phyloP scores from a whole-genome alignment of 2,797 vertebrate species.

The Anabacerthia variegaticeps region DNA sequence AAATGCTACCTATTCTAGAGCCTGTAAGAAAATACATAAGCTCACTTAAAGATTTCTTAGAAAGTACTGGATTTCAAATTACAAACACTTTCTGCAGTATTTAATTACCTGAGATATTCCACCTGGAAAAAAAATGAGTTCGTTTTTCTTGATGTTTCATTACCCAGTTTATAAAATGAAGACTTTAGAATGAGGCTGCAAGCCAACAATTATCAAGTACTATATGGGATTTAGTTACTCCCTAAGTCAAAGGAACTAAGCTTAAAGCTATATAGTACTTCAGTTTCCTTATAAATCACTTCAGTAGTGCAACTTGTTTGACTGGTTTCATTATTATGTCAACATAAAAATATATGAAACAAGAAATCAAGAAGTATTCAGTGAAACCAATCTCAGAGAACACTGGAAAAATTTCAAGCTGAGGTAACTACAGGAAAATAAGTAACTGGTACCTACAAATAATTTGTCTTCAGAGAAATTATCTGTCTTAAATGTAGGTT shows the following conservation, averaged over 20 bases:
- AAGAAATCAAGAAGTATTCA: constrained; percentile 31
- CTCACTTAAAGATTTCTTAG: neutral
- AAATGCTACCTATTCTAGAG: neutral
- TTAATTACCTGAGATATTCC: neutral
- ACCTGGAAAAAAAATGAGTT: neutral
- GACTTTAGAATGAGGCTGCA: neutral
- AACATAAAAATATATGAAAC: neutral
- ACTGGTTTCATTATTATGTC: neutral
- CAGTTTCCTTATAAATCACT: neutral
- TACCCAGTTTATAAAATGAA: neutral
- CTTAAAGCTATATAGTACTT: neutral
- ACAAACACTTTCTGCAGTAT: neutral
- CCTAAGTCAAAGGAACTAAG: neutral
- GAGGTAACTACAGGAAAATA: neutral
- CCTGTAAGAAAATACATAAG: neutral
- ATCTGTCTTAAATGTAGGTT: constrained; percentile 17
- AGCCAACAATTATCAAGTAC: neutral
- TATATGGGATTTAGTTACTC: neutral
- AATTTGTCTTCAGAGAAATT: constrained; percentile 37
- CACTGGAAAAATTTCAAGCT: neutral
- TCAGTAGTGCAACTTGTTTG: neutral
- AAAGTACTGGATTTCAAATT: neutral
- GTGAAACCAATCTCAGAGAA: neutral
- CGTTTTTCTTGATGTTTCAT: neutral
- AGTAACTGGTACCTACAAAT: constrained; percentile 10